Evolutionary conservation across 2,797 vertebrate species (phyloP).

Genomic region (Sarcoramphus papa): DNA sequence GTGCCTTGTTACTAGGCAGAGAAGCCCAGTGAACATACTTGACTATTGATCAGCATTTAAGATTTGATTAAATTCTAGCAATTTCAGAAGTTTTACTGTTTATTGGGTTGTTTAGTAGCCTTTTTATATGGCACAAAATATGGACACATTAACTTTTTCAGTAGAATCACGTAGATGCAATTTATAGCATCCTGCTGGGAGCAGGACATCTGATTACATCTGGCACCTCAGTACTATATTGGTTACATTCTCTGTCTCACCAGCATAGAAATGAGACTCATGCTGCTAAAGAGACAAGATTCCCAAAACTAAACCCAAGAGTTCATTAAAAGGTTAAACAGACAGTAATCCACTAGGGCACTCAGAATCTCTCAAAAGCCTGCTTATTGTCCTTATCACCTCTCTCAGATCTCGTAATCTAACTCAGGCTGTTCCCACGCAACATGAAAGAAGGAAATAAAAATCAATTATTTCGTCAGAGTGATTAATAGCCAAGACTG

Average conservation of each 20-base stretch:
- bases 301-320: not conserved
- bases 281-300: not conserved
- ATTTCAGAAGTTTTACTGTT: not conserved
- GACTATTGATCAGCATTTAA: not conserved
- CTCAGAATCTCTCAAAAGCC: not conserved
- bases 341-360: not conserved
- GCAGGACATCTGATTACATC: not conserved
- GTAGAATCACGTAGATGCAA: not conserved
- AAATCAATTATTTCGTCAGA: constrained; percentile 29
- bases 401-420: constrained; percentile 26
- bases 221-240: not conserved
- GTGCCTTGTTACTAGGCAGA: not conserved
- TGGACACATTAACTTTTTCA: not conserved
- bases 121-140: not conserved
- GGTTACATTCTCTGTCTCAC: not conserved
- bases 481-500: constrained; percentile 24
- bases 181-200: not conserved
- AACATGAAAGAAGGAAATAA: constrained; percentile 32
- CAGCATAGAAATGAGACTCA: not conserved
- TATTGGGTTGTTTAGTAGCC: not conserved
- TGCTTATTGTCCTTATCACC: not conserved
- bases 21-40: not conserved
- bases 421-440: not conserved
- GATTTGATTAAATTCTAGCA: not conserved
- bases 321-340: constrained; percentile 5